Evolutionary conservation across 2,113 vertebrate species (phyloP), one percentile per base, ranked within the genome.

Genomic region (Pseudopodoces humilis): DNA sequence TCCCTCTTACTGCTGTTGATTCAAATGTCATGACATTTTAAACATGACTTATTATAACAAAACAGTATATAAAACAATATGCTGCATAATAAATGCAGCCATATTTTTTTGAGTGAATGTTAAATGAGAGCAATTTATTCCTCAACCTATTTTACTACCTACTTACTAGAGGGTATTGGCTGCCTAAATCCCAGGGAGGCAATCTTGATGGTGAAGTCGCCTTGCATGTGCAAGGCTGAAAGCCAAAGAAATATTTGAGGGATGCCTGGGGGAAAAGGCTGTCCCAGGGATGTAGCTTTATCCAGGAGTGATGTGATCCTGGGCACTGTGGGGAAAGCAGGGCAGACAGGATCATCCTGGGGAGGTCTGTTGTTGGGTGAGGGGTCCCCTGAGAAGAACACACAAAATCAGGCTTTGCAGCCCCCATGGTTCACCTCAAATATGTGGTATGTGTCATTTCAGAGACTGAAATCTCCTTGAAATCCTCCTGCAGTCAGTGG

Each of bases 21-120:
- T 95, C 96, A 97, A 97, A 97, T 97, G 96, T 97, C 97, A 91
- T 94, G 97, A 95, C 96, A 97, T 97, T 97, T 96, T 97, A 95
- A 97, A 96, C 92, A 94, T 96, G 96, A 97, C 91, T 97, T 96
- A 97, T 96, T 97, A 77, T 97, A 97, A 94, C 95, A 92, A 97
- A 97, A 97, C 82, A 94, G 90, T 95, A 79, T 94, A 89, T 96
- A 96, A 96, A 95, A 95, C 95, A 96, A 96, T 95, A 94, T 85
- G 78, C 86, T 85, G 90, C 86, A 67, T 93, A 95, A 95, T 95
- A 96, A 95, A 95, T 88, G 71, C 86, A 88, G 84, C 92, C 17
- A 6, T 95, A 91, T 95, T 97, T 97, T 97, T 95, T 28, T 15
- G 89, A 95, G 81, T 89, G 94, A 95, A 91, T 93, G 92, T 95